Base-by-base conservation (phyloP, 53 echinoderm and acorn worm species). In the Arbacia lixula region DNA sequence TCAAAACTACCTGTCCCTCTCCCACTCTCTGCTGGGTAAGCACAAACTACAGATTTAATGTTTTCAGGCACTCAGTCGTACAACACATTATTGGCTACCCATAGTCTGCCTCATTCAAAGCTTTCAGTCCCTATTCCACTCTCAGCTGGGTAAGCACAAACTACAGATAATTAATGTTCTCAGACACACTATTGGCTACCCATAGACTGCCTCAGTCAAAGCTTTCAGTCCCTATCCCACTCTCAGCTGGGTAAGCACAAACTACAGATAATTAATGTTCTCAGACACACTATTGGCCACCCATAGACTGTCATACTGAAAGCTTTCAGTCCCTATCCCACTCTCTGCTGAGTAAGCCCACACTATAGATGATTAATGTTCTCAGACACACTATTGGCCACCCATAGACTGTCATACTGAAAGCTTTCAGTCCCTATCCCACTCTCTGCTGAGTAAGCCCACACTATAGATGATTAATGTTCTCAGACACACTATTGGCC, bases 241-340 rank as follows among this genome's bases (percentile, higher is more conserved):
- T 96, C 31, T 72, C 86, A 27, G 71, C 91, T 55, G 86, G 87
- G 96, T 93, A 89, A 76, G 71, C n/a, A n/a, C n/a, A n/a, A n/a
- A n/a, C n/a, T n/a, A n/a, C n/a, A n/a, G n/a, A n/a, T n/a, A n/a
- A n/a, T n/a, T n/a, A n/a, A n/a, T n/a, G n/a, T n/a, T n/a, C n/a
- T n/a, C n/a, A n/a, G n/a, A n/a, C 25, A 76, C 89, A 24, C 86
- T 96, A 25, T 60, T 96, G 65, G 60, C 89, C 33, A 65, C 82
- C 20, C 96, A 96, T 76, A 84, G 46, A 55, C 73, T 96, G 30
- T 89, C 93, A 36, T 71, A 78, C 11, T 65, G 87, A 75, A 61
- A 66, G 5, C 64, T 91, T 2, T 89, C 93, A 8, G 74, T 93
- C 6, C 96, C 96, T 14, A 68, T 96, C 10, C 36, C 85, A 16